phyloP scores from a whole-genome alignment of 2,113 vertebrate species.

The Solea senegalensis region DNA sequence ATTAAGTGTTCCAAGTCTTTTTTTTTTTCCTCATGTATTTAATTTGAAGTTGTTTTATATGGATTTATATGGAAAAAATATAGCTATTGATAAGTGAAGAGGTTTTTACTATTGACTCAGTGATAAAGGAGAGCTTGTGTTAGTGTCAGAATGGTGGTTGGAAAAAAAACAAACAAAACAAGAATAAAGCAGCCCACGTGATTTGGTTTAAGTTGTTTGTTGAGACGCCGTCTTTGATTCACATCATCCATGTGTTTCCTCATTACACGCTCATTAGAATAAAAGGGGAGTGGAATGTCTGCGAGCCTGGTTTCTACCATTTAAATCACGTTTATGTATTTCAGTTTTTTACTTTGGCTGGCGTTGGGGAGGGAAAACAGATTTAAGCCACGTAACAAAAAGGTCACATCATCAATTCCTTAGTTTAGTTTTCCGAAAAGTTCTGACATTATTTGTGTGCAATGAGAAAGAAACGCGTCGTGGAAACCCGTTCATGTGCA shows the following conservation, averaged over 20 bases:
- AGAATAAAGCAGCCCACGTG: constrained; percentile 18
- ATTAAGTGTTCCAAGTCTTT: constrained; percentile 36
- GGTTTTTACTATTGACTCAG: constrained; percentile 60
- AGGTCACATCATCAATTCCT: too few relatives aligned
- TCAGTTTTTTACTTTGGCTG: too few relatives aligned
- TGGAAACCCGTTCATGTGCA: constrained; percentile 6
- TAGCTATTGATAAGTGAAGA: constrained; percentile 67
- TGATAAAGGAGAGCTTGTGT: constrained; percentile 22
- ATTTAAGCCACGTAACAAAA: too few relatives aligned
- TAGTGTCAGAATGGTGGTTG: constrained; percentile 23
- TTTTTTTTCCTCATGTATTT: constrained; percentile 76
- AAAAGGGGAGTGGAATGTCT: neutral
- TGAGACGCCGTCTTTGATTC: neutral
- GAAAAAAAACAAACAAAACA: constrained; percentile 1
- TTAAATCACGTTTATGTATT: neutral
- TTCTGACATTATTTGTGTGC: too few relatives aligned
- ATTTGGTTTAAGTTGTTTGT: constrained; percentile 11
- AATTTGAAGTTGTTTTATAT: constrained; percentile 81
- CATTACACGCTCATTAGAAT: neutral
- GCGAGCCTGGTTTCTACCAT: neutral
- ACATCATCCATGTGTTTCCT: neutral
- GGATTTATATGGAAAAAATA: constrained; percentile 79
- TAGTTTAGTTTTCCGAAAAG: too few relatives aligned
- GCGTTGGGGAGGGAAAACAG: too few relatives aligned
- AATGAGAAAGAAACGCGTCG: neutral